Percentiles rank a stretch among this genome's conserved stretches.
These are phyloP conservation scores for Antechinus stuartii DNA, from an alignment of 2,113 vertebrate species.

Conservation along the genomic window DNA sequence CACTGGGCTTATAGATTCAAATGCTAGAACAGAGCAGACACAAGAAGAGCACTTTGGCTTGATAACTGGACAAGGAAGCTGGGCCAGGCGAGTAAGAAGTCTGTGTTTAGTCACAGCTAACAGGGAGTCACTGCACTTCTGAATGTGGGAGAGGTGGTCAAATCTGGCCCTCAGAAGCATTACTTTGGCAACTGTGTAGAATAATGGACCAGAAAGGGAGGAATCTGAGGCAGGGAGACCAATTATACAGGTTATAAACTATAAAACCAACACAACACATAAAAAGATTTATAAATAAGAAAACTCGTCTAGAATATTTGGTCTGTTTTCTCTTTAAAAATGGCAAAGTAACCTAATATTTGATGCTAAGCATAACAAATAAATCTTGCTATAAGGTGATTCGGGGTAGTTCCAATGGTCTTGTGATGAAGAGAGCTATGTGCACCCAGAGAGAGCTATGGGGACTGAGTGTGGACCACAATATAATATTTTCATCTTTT, in stretches of 20 bases:
- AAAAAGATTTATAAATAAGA: constrained; percentile 10
- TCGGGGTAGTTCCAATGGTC: no score
- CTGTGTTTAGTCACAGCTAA: not conserved
- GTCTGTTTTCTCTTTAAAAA: constrained; percentile 50
- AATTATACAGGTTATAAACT: constrained; percentile 17
- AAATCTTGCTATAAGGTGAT: not conserved
- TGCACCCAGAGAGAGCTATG: no score
- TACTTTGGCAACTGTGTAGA: not conserved
- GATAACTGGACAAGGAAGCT: not conserved
- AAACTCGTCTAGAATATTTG: not conserved
- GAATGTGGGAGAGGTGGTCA: not conserved
- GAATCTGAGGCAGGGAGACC: not conserved
- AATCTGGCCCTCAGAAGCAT: not conserved
- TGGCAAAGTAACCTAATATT: not conserved
- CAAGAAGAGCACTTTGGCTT: no score
- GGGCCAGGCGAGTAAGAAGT: not conserved
- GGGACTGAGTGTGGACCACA: no score
- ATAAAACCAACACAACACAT: constrained; percentile 29
- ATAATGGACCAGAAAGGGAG: not conserved
- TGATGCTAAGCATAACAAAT: not conserved
- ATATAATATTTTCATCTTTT: no score
- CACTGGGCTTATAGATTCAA: no score
- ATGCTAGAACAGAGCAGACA: not conserved
- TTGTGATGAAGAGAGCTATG: no score
- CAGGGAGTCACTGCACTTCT: no score